Evolutionary conservation across 2,797 vertebrate species (phyloP).

Genomic region (Spea hammondii): DNA sequence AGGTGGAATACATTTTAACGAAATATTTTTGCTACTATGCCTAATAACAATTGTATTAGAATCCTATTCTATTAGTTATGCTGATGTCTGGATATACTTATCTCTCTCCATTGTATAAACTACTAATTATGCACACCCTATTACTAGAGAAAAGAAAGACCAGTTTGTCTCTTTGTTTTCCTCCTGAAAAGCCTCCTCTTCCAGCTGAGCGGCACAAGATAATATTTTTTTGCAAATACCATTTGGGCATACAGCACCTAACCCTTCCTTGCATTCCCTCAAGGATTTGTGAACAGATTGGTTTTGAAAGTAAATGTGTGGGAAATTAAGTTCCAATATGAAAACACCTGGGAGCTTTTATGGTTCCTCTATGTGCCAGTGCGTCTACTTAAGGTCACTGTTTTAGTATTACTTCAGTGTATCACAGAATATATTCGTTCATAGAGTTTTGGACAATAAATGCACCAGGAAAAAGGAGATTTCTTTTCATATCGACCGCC

Average conservation of each 20-base stretch:
- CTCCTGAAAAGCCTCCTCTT: constrained; percentile 55
- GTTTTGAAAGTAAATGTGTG: constrained; percentile 32
- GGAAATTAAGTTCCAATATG: constrained; percentile 35
- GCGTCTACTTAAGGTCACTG: not conserved
- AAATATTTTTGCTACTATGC: not conserved
- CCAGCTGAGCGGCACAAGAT: constrained; percentile 51
- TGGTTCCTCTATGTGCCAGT: constrained; percentile 34
- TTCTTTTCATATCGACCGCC: not conserved
- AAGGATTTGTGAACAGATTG: not conserved
- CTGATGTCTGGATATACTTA: not conserved
- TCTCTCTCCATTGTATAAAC: constrained; percentile 5
- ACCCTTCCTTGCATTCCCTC: constrained; percentile 13
- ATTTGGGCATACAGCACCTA: constrained; percentile 36
- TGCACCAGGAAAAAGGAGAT: not conserved
- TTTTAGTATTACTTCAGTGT: not conserved
- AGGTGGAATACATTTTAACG: constrained; percentile 16
- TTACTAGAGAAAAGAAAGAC: constrained; percentile 46
- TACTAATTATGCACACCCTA: constrained; percentile 47
- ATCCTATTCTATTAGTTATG: constrained; percentile 1
- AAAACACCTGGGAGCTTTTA: constrained; percentile 55
- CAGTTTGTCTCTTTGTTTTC: constrained; percentile 51
- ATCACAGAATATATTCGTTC: not conserved
- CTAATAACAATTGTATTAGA: constrained; percentile 1
- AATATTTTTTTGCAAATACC: constrained; percentile 43
- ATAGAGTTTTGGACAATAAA: not conserved